A percentile compares a stretch with the other conserved stretches of the same genome.
These are phyloP conservation scores for Triplophysa tibetana DNA, from an alignment of 2,113 vertebrate species.

Conservation along the genomic window DNA sequence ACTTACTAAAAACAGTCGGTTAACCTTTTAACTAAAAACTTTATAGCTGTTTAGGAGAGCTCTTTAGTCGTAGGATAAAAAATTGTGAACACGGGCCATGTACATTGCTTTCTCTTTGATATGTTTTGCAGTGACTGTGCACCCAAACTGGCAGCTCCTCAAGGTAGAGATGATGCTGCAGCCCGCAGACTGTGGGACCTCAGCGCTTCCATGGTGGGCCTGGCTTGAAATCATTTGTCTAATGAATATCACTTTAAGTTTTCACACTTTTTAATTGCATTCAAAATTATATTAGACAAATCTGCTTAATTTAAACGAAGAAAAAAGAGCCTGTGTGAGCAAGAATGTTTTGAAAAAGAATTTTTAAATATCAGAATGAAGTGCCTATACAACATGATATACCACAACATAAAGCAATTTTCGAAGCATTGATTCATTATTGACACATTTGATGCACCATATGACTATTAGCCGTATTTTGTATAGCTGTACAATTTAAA, in stretches of 20 bases:
- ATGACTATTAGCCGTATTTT: not conserved
- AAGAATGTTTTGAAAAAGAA: not conserved
- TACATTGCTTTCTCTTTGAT: conserved; percentile 15
- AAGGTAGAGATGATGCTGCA: conserved; percentile 64
- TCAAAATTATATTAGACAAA: not conserved
- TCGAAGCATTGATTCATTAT: not conserved
- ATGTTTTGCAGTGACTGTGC: conserved; percentile 68
- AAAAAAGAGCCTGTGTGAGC: not conserved
- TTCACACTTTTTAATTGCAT: not conserved
- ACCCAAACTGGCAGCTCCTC: conserved; percentile 59
- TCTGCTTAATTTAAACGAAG: not conserved
- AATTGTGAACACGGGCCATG: too few species aligned
- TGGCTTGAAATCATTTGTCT: conserved; percentile 47
- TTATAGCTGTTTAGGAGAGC: too few species aligned
- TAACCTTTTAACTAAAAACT: too few species aligned
- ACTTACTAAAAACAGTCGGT: too few species aligned
- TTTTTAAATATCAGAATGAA: not conserved
- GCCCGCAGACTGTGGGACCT: conserved; percentile 74
- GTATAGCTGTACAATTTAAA: not conserved
- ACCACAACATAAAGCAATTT: not conserved
- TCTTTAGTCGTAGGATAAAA: too few species aligned
- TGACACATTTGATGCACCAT: not conserved
- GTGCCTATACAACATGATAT: not conserved
- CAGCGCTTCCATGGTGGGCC: conserved; percentile 71
- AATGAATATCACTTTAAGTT: not conserved